A percentile compares a stretch with the other conserved stretches of the same genome.
phyloP scores from a whole-genome alignment of 2,797 vertebrate species.

The Paratrypauchen microcephalus region DNA sequence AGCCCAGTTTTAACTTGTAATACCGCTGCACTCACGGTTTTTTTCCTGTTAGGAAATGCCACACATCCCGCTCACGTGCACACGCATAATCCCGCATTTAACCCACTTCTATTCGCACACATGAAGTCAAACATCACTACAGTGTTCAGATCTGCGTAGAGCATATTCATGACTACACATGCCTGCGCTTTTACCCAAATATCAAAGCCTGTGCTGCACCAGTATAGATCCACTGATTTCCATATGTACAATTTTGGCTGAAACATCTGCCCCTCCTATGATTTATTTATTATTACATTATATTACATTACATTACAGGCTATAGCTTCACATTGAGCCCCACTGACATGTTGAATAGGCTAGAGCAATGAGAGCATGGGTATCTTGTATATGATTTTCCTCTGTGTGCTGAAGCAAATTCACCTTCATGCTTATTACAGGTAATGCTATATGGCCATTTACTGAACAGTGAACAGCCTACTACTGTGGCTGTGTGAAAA shows the following conservation, averaged over 20 bases:
- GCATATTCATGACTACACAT: not conserved
- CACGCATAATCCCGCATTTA: not conserved
- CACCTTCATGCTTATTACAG: not conserved
- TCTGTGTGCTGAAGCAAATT: not conserved
- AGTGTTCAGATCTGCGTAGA: not conserved
- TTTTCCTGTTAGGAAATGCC: not conserved
- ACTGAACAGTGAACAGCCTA: no score
- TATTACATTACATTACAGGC: no score
- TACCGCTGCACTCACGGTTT: not conserved
- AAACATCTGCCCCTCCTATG: not conserved
- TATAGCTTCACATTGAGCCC: no score
- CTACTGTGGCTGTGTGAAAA: no score
- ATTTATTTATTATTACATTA: not conserved
- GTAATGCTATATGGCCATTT: not conserved
- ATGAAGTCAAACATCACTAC: not conserved
- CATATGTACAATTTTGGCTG: not conserved
- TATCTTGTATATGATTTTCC: no score
- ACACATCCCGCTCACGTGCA: not conserved
- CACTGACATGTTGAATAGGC: no score
- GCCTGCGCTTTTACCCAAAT: not conserved
- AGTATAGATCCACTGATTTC: not conserved
- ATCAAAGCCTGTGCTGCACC: not conserved
- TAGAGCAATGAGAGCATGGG: no score
- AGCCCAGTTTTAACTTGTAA: not conserved
- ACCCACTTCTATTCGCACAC: conserved; percentile 2